These are phyloP conservation scores for Gracilinanus agilis DNA, from an alignment of 2,113 vertebrate genomes.

Conservation along the genomic window DNA sequence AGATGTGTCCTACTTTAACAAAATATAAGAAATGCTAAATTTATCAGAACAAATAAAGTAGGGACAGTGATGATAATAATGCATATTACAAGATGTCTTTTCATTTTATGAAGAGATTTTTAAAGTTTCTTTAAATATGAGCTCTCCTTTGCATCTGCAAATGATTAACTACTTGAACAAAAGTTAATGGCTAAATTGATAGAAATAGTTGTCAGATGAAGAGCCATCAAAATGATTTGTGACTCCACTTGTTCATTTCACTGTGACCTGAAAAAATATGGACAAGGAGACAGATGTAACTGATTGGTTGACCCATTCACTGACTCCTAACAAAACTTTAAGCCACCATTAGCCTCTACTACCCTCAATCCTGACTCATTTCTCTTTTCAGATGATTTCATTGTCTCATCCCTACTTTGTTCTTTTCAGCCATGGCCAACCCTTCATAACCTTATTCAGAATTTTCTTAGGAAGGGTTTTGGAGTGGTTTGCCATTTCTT, in stretches of 20 bases:
- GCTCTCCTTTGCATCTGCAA: background rate
- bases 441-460: too few relatives aligned
- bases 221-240: background rate
- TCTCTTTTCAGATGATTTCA: background rate
- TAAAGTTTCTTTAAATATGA: background rate
- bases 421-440: background rate
- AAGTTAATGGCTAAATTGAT: background rate
- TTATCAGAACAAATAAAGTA: too few relatives aligned
- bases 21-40: background rate
- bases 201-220: background rate
- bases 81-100: background rate
- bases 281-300: background rate
- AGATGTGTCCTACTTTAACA: rapidly evolving
- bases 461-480: too few relatives aligned
- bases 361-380: background rate
- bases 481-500: too few relatives aligned
- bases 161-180: background rate
- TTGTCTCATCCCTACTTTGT: background rate
- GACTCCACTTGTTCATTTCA: background rate
- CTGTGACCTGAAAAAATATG: background rate
- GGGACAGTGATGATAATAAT: background rate
- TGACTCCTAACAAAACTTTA: background rate
- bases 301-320: background rate
- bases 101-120: background rate
- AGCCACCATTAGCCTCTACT: background rate